Percentiles rank a stretch among this genome's conserved stretches.
Evolutionary conservation across 2,113 vertebrate genomes (phyloP).

Genomic region (Muntiacus reevesi): DNA sequence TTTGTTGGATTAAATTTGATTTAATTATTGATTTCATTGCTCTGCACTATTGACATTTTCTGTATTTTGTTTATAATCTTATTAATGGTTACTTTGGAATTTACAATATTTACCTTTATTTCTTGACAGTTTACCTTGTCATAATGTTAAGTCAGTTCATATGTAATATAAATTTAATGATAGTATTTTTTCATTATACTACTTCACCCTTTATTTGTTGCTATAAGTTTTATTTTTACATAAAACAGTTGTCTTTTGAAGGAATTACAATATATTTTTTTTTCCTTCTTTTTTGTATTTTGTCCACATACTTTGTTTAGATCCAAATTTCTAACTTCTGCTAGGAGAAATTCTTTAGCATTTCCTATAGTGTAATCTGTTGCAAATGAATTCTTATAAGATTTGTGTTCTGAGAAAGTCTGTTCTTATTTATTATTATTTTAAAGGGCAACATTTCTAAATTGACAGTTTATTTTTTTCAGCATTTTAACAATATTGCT

Average conservation of each 20-base stretch:
- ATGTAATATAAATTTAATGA: neutral
- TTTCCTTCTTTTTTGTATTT: neutral
- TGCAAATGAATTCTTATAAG: neutral
- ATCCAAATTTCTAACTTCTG: neutral
- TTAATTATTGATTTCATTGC: neutral
- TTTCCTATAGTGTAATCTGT: neutral
- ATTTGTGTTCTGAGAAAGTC: neutral
- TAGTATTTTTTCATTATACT: neutral
- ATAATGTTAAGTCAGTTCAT: neutral
- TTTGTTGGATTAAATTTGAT: neutral
- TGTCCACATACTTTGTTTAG: neutral
- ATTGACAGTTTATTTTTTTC: neutral
- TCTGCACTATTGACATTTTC: neutral
- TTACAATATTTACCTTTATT: neutral
- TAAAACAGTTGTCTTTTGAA: neutral
- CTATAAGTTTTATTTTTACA: neutral
- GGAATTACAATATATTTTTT: neutral
- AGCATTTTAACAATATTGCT: neutral
- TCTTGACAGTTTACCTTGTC: neutral
- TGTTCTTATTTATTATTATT: neutral
- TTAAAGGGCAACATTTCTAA: neutral
- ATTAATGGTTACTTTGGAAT: neutral
- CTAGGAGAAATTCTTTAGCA: neutral
- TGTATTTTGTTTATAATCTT: neutral
- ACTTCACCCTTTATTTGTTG: neutral